Base-by-base conservation (phyloP, 2,797 vertebrate species). In the Eulemur coronatus region DNA sequence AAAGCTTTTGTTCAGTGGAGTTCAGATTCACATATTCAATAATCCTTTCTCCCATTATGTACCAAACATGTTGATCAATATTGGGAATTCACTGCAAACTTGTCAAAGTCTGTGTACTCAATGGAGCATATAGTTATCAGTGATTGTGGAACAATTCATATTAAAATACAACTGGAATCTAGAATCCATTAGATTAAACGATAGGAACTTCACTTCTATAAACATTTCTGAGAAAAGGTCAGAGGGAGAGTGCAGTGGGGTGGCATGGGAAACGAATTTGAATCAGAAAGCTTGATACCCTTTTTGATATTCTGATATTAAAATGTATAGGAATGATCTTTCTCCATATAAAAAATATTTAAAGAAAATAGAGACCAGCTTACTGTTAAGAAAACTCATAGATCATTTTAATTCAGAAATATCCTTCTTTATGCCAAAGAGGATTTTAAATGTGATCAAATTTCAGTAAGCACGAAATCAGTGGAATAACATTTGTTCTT, bases 201-300 rank as follows among this genome's bases (percentile, higher is more conserved):
- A 5, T 46, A 35, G 20, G 1, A 72, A 72, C 5, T 33, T 10
- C n/a, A 50, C 17, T 26, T 50, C 41, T n/a, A 6, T 88, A 33
- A 52, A 28, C 18, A 22, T 41, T 93, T 61, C 30, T 80, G 41
- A 50, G n/a, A 50, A 59, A 52, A 81, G 50, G 5, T 73, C 11
- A 70, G 46, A 6, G 17, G 22, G 13, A 10, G 7, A 4, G 14
- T n/a, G 2, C 2, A n/a, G 50, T 20, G 4, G 3, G 1, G 2
- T 70, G 28, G 0, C 4, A 73, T 46, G 0, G n/a, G 13, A 15
- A 75, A 65, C 46, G 3, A 28, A 41, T 65, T 73, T 55, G 26
- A 14, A 46, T 33, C 33, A 59, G 22, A 4, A 76, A 78, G 6
- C 10, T 48, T 12, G 2, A 55, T 30, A 24, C 4, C 4, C 7